Percentiles rank a stretch among this genome's conserved stretches.
Conservation (phyloP, 2,888 invertebrate genomes). For the Ptilodon capucinus region DNA sequence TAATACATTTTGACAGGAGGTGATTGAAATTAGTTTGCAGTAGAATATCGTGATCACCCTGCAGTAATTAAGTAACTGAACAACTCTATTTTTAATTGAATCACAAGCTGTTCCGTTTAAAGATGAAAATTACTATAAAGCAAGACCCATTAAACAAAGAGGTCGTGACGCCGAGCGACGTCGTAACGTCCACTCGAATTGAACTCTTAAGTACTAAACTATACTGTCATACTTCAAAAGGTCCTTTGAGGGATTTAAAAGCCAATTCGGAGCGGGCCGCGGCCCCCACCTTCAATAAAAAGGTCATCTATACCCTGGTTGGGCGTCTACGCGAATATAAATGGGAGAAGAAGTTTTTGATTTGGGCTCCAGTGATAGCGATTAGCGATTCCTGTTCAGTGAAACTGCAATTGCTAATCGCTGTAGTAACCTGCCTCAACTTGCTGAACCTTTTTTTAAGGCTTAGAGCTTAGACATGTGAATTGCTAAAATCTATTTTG, state of each 20-base stretch:
- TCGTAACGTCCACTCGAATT: constrained; percentile 20
- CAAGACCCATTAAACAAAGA: constrained; percentile 12
- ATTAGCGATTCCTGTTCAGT: neutral
- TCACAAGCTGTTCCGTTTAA: neutral
- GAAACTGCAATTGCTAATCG: no score
- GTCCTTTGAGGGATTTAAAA: constrained; percentile 50
- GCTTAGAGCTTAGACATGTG: no score
- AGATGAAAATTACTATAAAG: neutral
- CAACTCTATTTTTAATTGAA: neutral
- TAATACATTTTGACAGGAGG: no score
- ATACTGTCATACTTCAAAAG: constrained; percentile 36
- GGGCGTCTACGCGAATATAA: constrained; percentile 50
- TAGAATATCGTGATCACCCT: no score
- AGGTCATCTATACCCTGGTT: constrained; percentile 52
- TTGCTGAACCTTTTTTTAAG: no score
- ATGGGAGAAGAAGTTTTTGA: constrained; percentile 39
- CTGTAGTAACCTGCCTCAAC: no score
- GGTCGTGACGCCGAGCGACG: constrained; percentile 10
- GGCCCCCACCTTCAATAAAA: constrained; percentile 49
- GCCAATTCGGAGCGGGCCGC: constrained; percentile 40
- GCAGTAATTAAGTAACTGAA: no score
- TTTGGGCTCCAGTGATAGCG: constrained; percentile 17
- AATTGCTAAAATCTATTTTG: no score
- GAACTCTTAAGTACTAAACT: constrained; percentile 33
- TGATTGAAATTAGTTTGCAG: no score